Evolutionary conservation across 2,797 vertebrate genomes (phyloP).

Genomic region (Sebastes trivittatus): DNA sequence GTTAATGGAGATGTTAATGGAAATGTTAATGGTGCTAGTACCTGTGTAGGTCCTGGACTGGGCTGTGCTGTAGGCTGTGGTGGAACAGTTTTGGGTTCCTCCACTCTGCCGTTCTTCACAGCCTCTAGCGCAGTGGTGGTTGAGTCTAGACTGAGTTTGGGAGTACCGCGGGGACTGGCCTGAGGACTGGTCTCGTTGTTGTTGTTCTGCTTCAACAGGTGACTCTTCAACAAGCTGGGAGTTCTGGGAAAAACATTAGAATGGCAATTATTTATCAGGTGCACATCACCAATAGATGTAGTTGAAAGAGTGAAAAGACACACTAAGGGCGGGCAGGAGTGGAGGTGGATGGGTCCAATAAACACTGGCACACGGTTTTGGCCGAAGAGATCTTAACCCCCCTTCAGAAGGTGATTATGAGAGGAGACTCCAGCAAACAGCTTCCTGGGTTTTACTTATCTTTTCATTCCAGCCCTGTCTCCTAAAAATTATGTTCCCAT

Average conservation of each 20-base stretch:
- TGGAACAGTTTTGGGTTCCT: conserved; percentile 73
- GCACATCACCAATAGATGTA: too few relatives aligned
- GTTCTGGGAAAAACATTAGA: conserved; percentile 38
- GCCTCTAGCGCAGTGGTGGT: conserved; percentile 76
- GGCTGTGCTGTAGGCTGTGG: conserved; percentile 42
- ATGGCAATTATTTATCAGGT: background rate
- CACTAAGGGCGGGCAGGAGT: too few relatives aligned
- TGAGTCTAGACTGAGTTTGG: conserved; percentile 81
- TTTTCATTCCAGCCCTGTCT: too few relatives aligned
- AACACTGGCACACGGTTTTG: too few relatives aligned
- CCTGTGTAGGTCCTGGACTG: conserved; percentile 71
- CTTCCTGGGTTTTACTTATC: too few relatives aligned
- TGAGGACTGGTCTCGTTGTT: conserved; percentile 82
- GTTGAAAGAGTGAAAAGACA: too few relatives aligned
- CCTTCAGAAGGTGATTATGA: too few relatives aligned
- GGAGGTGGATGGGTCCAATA: too few relatives aligned
- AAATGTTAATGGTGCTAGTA: conserved; percentile 7
- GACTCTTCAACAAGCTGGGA: conserved; percentile 86
- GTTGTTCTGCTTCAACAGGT: conserved; percentile 89
- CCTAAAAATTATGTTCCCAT: too few relatives aligned
- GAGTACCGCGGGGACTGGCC: conserved; percentile 63
- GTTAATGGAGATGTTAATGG: background rate
- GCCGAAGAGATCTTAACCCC: too few relatives aligned
- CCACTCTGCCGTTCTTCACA: conserved; percentile 89
- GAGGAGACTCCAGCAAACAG: too few relatives aligned